Conservation (phyloP, 2,797 vertebrate species). For the Gallirallus australis region DNA sequence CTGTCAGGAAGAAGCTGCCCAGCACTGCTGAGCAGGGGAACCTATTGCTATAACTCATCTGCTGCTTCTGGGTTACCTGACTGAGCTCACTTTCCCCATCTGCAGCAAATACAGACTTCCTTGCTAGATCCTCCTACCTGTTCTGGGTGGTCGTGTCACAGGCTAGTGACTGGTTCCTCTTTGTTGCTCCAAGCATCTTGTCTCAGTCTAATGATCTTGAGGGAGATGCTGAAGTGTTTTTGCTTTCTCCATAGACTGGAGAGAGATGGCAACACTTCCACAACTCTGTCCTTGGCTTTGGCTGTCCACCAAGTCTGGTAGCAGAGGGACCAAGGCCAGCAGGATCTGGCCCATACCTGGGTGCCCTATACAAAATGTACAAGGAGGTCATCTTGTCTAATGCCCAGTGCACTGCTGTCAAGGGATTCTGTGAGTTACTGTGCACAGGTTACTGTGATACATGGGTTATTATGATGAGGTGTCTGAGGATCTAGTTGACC, state of each 20-base stretch:
- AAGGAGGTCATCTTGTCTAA: background rate
- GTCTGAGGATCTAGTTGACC: background rate
- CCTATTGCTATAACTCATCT: background rate
- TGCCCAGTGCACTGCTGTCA: background rate
- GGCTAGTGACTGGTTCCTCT: background rate
- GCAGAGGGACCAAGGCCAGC: background rate
- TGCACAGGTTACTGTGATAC: background rate
- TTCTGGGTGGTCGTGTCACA: background rate
- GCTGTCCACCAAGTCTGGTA: background rate
- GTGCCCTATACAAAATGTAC: background rate
- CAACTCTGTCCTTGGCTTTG: background rate
- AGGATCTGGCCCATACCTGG: background rate
- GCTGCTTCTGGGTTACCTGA: background rate
- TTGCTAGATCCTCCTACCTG: background rate
- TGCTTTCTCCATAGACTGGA: background rate
- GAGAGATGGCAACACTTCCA: background rate
- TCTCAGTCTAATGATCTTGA: background rate
- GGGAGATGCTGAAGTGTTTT: background rate
- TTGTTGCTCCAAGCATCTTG: background rate
- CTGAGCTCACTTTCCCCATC: background rate
- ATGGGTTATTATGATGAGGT: background rate
- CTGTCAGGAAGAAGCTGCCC: background rate
- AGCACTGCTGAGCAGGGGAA: background rate
- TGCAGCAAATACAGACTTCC: background rate
- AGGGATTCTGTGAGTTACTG: background rate